Evolutionary conservation across 2,113 vertebrate species (phyloP).

Genomic region (Hypomesus transpacificus): DNA sequence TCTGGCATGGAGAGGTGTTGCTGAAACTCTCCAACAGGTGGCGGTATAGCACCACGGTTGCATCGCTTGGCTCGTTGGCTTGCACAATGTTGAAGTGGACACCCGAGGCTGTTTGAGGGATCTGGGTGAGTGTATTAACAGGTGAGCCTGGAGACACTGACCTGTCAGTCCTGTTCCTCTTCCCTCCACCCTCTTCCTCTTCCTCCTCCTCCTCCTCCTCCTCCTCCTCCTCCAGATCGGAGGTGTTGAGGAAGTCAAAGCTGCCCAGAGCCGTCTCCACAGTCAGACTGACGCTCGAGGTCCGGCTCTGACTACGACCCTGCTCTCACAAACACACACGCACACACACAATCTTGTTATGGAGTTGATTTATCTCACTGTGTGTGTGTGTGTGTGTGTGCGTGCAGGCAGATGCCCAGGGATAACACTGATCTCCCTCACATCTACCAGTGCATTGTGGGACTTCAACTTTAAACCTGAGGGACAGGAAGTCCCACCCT

Average conservation of each 20-base stretch:
- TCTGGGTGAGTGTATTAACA: too few relatives aligned
- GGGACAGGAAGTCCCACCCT: slow-evolving; percentile 26
- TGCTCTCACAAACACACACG: slow-evolving; percentile 50
- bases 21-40: slow-evolving; percentile 39
- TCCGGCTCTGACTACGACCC: slow-evolving; percentile 79
- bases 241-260: slow-evolving; percentile 92
- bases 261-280: slow-evolving; percentile 92
- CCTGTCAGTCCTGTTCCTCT: slow-evolving; percentile 42
- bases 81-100: too few relatives aligned
- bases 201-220: slow-evolving; percentile 66
- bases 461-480: not conserved
- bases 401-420: not conserved
- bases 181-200: slow-evolving; percentile 45
- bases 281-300: slow-evolving; percentile 87
- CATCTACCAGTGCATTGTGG: slow-evolving; percentile 9
- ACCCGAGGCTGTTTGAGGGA: too few relatives aligned
- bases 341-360: not conserved
- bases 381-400: not conserved
- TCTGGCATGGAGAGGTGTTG: not conserved
- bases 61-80: not conserved
- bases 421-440: not conserved
- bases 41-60: slow-evolving; percentile 22
- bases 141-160: slow-evolving; percentile 27
- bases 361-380: not conserved
- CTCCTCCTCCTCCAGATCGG: slow-evolving; percentile 81